Conservation (phyloP, 1,140 invertebrate genomes). For the Lordiphosa stackelbergi region DNA sequence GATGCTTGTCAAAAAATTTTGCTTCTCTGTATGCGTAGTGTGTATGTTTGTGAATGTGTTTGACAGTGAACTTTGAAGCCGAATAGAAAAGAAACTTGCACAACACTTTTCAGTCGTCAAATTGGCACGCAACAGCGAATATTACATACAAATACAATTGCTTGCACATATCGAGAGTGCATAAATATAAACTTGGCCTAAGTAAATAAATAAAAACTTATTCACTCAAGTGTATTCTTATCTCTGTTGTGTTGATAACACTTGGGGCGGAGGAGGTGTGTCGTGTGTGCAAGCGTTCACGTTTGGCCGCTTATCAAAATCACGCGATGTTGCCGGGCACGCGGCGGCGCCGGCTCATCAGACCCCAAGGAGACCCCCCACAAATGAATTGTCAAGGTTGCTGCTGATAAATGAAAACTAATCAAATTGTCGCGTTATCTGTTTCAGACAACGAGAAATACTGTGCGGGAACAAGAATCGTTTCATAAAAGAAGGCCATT, state of each 20-base stretch:
- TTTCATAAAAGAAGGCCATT: conserved; percentile 47
- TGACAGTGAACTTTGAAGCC: conserved; percentile 35
- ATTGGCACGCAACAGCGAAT: conserved; percentile 2
- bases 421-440: conserved; percentile 26
- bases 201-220: conserved; percentile 17
- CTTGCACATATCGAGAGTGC: background rate
- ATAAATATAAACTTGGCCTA: background rate
- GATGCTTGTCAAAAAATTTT: conserved; percentile 59
- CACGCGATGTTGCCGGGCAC: conserved; percentile 45
- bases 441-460: conserved; percentile 25
- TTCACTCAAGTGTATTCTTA: conserved; percentile 24
- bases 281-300: conserved; percentile 32
- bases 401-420: conserved; percentile 49
- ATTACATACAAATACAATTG: too few relatives aligned
- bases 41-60: conserved; percentile 9
- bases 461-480: conserved; percentile 18
- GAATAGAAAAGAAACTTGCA: conserved; percentile 28
- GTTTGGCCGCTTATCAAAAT: conserved; percentile 67
- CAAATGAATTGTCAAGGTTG: conserved; percentile 54
- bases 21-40: conserved; percentile 2
- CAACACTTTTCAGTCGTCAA: conserved; percentile 32
- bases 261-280: conserved; percentile 45
- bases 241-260: conserved; percentile 7
- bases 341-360: conserved; percentile 9
- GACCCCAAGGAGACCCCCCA: conserved; percentile 35